Evolutionary conservation across 2,113 vertebrate species (phyloP).

Genomic region (Sebastes fasciatus): DNA sequence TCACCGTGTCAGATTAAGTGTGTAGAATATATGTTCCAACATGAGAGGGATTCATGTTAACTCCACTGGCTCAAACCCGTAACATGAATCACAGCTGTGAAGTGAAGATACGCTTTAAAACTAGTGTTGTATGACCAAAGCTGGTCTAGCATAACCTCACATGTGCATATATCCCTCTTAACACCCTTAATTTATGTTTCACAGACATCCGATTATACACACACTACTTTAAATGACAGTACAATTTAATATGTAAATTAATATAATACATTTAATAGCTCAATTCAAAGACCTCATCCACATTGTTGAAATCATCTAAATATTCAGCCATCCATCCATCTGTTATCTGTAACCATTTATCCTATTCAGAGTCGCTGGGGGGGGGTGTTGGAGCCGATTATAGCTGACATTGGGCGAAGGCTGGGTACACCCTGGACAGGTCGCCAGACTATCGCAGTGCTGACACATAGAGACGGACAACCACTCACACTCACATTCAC

Average conservation of each 20-base stretch:
- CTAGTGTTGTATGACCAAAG: slow-evolving; percentile 2
- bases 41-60: slow-evolving; percentile 44
- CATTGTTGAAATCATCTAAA: too few species aligned
- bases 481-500: too few species aligned
- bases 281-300: too few species aligned
- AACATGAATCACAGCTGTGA: slow-evolving; percentile 10
- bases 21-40: slow-evolving; percentile 22
- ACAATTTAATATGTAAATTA: background rate
- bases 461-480: too few species aligned
- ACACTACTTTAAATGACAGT: background rate
- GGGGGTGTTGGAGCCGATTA: too few species aligned
- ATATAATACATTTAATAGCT: background rate
- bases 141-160: background rate
- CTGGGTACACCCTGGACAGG: too few species aligned
- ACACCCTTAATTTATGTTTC: too few species aligned
- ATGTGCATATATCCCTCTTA: background rate
- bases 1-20: slow-evolving; percentile 45
- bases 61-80: background rate
- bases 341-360: too few species aligned
- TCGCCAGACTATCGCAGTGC: too few species aligned
- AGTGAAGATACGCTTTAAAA: background rate
- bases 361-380: too few species aligned
- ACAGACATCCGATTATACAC: background rate
- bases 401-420: too few species aligned
- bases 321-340: too few species aligned